phyloP scores from a whole-genome alignment of 2,113 vertebrate species.

The Propithecus coquereli region DNA sequence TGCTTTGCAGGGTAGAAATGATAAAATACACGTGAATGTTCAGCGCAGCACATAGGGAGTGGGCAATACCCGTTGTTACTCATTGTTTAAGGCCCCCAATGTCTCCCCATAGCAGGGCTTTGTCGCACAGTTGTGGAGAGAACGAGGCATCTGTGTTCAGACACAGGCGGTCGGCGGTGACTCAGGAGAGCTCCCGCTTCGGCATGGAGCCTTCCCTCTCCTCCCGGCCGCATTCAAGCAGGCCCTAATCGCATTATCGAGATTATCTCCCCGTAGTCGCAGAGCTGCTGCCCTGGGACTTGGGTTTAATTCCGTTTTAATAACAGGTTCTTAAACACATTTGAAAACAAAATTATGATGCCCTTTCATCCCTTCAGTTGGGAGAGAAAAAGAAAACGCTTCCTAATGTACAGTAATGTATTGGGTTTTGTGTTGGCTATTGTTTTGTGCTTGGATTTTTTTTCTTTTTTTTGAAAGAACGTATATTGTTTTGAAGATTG shows the following conservation, averaged over 20 bases:
- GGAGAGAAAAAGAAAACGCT: not conserved
- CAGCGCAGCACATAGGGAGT: not conserved
- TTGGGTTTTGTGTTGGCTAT: not conserved
- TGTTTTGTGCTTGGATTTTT: not conserved
- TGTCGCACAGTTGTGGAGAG: accelerated
- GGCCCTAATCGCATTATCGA: slow-evolving; percentile 68
- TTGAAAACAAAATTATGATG: slow-evolving; percentile 76
- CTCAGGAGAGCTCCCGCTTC: not conserved
- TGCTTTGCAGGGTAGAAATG: not conserved
- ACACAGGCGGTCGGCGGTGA: not conserved
- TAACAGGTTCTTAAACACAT: slow-evolving; percentile 74
- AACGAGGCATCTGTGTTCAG: not conserved
- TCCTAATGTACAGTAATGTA: not conserved
- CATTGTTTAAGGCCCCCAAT: not conserved
- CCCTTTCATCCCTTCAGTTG: slow-evolving; percentile 65
- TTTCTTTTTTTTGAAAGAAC: not conserved
- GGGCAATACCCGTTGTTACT: accelerated
- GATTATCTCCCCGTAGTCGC: slow-evolving; percentile 51
- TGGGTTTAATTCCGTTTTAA: slow-evolving; percentile 73
- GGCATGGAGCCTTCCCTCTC: not conserved
- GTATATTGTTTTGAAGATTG: not conserved
- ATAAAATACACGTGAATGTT: accelerated
- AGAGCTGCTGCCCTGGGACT: slow-evolving; percentile 57
- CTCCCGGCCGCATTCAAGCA: not conserved
- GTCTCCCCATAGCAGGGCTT: not conserved